Evolutionary conservation across 2,113 vertebrate genomes (phyloP).

Genomic region (Barnardius zonarius): DNA sequence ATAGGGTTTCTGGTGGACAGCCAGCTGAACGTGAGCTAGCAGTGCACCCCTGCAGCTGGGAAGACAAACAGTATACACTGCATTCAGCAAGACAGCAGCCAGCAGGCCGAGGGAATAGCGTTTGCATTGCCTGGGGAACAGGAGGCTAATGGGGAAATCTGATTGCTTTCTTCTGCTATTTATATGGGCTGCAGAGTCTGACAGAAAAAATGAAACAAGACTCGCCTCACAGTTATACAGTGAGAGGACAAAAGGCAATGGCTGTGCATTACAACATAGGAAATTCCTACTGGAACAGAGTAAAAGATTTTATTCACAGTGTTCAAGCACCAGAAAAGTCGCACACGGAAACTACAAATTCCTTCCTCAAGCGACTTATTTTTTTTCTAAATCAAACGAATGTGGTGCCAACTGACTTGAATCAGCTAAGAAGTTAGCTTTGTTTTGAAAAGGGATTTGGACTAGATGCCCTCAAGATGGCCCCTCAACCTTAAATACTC

Average conservation of each 20-base stretch:
- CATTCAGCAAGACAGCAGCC: background rate
- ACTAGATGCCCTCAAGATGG: background rate
- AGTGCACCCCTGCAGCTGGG: background rate
- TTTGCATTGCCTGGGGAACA: background rate
- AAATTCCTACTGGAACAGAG: background rate
- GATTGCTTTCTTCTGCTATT: background rate
- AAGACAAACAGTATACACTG: background rate
- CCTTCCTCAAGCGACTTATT: background rate
- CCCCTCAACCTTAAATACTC: background rate
- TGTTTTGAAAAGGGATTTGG: background rate
- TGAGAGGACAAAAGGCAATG: background rate
- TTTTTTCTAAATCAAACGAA: background rate
- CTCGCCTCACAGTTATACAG: background rate
- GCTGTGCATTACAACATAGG: accelerated
- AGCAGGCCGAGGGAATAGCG: accelerated
- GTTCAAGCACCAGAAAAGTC: background rate
- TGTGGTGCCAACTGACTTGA: background rate
- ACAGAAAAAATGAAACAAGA: background rate
- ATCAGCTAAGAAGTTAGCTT: background rate
- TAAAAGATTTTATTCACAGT: background rate
- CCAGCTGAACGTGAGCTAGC: accelerated
- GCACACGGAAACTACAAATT: background rate
- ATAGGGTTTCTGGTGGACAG: background rate
- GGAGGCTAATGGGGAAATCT: background rate
- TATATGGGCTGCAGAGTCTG: background rate